phyloP scores from a whole-genome alignment of 2,113 vertebrate genomes.

The Thalassoma bifasciatum region DNA sequence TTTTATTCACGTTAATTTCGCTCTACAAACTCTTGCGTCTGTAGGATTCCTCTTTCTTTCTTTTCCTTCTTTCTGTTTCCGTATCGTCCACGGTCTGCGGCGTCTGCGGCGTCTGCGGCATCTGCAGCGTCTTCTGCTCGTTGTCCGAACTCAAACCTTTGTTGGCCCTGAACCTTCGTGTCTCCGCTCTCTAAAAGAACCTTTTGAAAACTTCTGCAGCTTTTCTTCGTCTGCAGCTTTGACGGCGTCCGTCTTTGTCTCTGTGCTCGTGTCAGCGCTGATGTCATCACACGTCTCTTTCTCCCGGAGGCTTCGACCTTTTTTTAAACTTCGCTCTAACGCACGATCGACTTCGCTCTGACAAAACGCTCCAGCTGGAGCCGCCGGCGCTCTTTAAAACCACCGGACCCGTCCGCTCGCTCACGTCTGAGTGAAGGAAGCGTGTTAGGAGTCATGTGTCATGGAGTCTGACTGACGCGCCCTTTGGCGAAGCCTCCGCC shows the following conservation, averaged over 20 bases:
- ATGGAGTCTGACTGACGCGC: conserved; percentile 24
- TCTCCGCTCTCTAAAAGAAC: too few relatives aligned
- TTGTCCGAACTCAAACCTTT: too few relatives aligned
- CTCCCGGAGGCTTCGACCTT: neutral
- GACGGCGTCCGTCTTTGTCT: neutral
- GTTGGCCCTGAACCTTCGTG: too few relatives aligned
- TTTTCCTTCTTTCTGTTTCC: too few relatives aligned
- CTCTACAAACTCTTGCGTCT: too few relatives aligned
- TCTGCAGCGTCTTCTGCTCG: too few relatives aligned
- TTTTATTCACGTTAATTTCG: too few relatives aligned
- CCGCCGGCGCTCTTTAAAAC: conserved; percentile 41
- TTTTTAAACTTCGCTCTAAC: neutral
- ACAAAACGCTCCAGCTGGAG: conserved; percentile 1
- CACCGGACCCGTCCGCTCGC: neutral
- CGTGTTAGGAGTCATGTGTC: conserved; percentile 11
- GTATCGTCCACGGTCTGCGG: too few relatives aligned
- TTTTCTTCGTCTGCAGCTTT: too few relatives aligned
- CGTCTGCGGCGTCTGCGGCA: too few relatives aligned
- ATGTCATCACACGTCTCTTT: neutral
- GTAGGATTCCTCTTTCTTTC: too few relatives aligned
- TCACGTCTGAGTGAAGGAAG: conserved; percentile 1
- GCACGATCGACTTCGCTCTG: neutral
- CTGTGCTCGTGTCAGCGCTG: neutral
- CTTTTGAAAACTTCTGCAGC: too few relatives aligned
- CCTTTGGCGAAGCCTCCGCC: conserved; percentile 25